phyloP scores from a whole-genome alignment of 1,140 invertebrate species.

The Caenorhabditis latens region DNA sequence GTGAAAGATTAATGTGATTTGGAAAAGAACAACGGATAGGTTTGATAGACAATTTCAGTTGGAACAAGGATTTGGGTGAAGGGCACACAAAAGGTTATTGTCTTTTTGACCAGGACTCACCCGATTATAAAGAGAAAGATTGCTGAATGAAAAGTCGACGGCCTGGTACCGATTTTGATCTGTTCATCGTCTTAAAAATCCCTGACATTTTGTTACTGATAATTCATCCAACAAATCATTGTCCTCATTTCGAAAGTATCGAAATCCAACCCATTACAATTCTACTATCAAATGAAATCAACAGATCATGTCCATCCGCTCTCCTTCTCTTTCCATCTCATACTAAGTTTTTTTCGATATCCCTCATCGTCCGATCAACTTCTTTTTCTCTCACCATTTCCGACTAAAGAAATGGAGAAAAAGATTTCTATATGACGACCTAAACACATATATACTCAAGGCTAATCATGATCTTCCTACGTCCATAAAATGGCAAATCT shows the following conservation, averaged over 20 bases:
- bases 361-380: slow-evolving; percentile 28
- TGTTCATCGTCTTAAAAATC: no score
- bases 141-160: no score
- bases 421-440: background rate
- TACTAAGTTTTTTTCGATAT: slow-evolving; percentile 13
- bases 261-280: background rate
- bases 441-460: slow-evolving; percentile 47
- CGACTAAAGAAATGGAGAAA: background rate
- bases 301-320: slow-evolving; percentile 6
- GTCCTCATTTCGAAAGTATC: background rate
- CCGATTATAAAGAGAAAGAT: no score
- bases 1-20: slow-evolving; percentile 48
- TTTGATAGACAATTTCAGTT: no score
- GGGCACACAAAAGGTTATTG: no score
- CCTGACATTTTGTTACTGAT: no score
- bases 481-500: slow-evolving; percentile 39
- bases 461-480: slow-evolving; percentile 4
- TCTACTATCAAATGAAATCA: background rate
- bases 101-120: no score
- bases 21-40: background rate
- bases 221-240: background rate
- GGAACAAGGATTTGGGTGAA: no score
- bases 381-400: slow-evolving; percentile 22
- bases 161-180: no score
- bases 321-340: background rate